Conservation (phyloP, 2,888 invertebrate species). For the Stenurella melanura region DNA sequence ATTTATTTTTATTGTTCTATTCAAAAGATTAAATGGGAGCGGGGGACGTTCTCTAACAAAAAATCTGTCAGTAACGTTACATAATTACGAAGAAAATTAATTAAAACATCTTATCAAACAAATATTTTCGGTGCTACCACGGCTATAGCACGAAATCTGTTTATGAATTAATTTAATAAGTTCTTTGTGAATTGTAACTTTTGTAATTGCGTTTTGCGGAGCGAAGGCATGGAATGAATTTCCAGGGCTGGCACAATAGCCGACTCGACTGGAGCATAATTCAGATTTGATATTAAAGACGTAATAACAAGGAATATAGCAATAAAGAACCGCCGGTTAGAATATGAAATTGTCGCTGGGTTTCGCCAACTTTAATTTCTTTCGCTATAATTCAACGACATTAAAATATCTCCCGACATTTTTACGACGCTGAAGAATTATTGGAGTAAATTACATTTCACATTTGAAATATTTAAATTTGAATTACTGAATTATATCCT, state of each 20-base stretch:
- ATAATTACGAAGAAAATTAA: conserved; percentile 8
- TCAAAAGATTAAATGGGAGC: not conserved
- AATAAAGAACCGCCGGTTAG: conserved; percentile 67
- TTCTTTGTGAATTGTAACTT: conserved; percentile 39
- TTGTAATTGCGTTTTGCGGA: conserved; percentile 35
- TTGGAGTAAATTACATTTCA: conserved; percentile 69
- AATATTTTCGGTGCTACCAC: not conserved
- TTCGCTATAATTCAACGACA: conserved; percentile 69
- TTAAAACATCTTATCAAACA: conserved; percentile 14
- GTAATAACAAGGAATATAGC: conserved; percentile 68
- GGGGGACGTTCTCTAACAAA: not conserved
- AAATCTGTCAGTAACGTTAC: not conserved
- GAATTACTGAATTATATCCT: conserved; percentile 67
- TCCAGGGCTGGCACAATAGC: conserved; percentile 30
- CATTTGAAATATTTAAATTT: conserved; percentile 70
- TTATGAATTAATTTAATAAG: conserved; percentile 26
- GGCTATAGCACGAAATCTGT: conserved; percentile 5
- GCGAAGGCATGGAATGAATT: conserved; percentile 27
- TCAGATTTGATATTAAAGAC: conserved; percentile 69
- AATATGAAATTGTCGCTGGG: conserved; percentile 67
- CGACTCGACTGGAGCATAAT: conserved; percentile 43
- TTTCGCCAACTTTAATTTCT: conserved; percentile 70
- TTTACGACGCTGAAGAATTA: conserved; percentile 69
- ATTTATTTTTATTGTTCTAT: not conserved
- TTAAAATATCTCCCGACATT: conserved; percentile 70